Evolutionary conservation across 2,888 invertebrate species (phyloP).

Genomic region (Thecocarcelia acutangulata): DNA sequence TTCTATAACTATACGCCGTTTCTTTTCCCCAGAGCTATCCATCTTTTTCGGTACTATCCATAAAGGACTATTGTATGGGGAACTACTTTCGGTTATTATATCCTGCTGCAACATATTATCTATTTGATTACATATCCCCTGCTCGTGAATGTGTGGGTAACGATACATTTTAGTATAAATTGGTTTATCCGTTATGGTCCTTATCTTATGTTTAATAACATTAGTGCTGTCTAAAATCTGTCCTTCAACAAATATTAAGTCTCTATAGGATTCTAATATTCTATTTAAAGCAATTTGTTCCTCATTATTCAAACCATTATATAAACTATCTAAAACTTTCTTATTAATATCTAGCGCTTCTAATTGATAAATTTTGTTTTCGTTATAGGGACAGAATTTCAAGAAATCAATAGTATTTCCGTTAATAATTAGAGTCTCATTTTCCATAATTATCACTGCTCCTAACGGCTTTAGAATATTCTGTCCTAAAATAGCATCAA

Average conservation of each 20-base stretch:
- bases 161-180: conserved; percentile 28
- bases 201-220: conserved; percentile 23
- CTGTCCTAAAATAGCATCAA: too few species aligned
- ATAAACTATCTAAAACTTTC: conserved; percentile 13
- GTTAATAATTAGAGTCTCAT: conserved; percentile 25
- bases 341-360: conserved; percentile 5
- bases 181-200: conserved; percentile 10
- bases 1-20: conserved; percentile 5
- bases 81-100: background rate
- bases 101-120: background rate
- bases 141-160: conserved; percentile 19
- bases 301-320: conserved; percentile 12
- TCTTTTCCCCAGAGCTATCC: background rate
- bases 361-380: conserved; percentile 7
- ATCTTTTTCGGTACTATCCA: conserved; percentile 13
- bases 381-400: conserved; percentile 1
- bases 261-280: background rate
- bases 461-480: conserved; percentile 36
- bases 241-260: conserved; percentile 31
- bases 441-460: conserved; percentile 29
- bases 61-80: conserved; percentile 7
- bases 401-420: background rate
- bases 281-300: background rate
- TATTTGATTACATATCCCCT: conserved; percentile 13
- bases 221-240: conserved; percentile 17